Evolutionary conservation across 2,888 invertebrate species (phyloP).

Genomic region (Eristalinus aeneus): DNA sequence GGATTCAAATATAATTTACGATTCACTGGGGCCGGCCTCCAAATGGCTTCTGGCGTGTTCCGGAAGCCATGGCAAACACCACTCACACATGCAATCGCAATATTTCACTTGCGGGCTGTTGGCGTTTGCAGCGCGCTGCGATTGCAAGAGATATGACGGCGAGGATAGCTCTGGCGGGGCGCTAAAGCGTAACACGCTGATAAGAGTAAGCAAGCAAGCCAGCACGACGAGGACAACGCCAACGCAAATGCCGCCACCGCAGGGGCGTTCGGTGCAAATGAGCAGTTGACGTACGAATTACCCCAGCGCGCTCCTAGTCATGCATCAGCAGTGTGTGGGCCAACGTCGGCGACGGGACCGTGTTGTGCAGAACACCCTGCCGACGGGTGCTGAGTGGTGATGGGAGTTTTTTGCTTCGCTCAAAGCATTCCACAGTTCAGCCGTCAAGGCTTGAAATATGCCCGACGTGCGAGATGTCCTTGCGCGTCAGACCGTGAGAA

Average conservation of each 20-base stretch:
- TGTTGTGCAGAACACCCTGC: background rate
- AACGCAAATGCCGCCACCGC: background rate
- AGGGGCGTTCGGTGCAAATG: slow-evolving; percentile 32
- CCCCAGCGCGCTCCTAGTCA: slow-evolving; percentile 18
- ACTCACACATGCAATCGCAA: slow-evolving; percentile 66
- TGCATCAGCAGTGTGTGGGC: slow-evolving; percentile 13
- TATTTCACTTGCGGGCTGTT: slow-evolving; percentile 65
- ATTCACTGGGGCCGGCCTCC: slow-evolving; percentile 43
- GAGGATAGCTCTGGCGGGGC: slow-evolving; percentile 23
- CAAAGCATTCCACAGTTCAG: background rate
- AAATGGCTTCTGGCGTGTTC: slow-evolving; percentile 66
- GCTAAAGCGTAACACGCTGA: slow-evolving; percentile 38
- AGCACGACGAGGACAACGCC: background rate
- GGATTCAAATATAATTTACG: slow-evolving; percentile 70
- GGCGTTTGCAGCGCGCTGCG: slow-evolving; percentile 40
- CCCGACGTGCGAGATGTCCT: slow-evolving; percentile 2
- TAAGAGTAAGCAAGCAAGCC: background rate
- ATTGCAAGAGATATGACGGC: slow-evolving; percentile 49
- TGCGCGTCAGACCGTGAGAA: background rate
- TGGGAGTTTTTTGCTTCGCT: background rate
- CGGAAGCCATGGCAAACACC: slow-evolving; percentile 64
- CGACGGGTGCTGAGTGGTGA: background rate
- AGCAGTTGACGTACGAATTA: slow-evolving; percentile 63
- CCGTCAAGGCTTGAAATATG: slow-evolving; percentile 37
- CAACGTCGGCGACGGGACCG: background rate